These are phyloP conservation scores for Ictalurus punctatus DNA, from an alignment of 2,113 vertebrate species.

Conservation along the genomic window DNA sequence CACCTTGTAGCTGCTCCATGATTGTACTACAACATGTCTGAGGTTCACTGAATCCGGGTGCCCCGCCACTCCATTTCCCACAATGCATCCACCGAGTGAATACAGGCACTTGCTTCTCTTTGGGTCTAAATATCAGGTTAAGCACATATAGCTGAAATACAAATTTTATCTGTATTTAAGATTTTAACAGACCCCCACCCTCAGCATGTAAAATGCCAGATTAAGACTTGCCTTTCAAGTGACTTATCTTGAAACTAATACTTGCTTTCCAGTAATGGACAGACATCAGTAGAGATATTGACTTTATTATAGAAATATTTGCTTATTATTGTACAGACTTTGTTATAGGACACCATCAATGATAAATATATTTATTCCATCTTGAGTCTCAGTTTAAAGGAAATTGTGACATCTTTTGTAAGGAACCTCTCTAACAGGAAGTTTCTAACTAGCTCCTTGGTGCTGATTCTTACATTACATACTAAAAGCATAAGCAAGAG, in stretches of 20 bases:
- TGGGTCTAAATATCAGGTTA: background rate
- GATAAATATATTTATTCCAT: conserved; percentile 32
- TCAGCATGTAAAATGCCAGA: background rate
- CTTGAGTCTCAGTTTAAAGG: conserved; percentile 47
- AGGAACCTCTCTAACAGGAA: conserved; percentile 59
- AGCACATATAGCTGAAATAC: background rate
- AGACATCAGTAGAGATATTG: background rate
- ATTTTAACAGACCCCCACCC: background rate
- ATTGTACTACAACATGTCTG: background rate
- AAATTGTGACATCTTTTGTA: conserved; percentile 64
- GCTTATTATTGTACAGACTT: conserved; percentile 7
- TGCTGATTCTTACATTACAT: conserved; percentile 11
- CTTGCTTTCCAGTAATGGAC: background rate
- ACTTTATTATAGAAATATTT: background rate
- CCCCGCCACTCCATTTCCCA: background rate
- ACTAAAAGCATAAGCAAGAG: background rate
- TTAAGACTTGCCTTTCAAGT: background rate
- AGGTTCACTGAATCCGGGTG: background rate
- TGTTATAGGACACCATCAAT: conserved; percentile 18
- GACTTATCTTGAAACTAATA: background rate
- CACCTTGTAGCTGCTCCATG: background rate
- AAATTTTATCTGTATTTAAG: background rate
- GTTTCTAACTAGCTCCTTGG: conserved; percentile 50
- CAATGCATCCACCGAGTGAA: background rate
- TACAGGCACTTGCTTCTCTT: background rate